These are phyloP conservation scores for Serinus canaria DNA, from an alignment of 2,113 vertebrate species.

Conservation along the genomic window DNA sequence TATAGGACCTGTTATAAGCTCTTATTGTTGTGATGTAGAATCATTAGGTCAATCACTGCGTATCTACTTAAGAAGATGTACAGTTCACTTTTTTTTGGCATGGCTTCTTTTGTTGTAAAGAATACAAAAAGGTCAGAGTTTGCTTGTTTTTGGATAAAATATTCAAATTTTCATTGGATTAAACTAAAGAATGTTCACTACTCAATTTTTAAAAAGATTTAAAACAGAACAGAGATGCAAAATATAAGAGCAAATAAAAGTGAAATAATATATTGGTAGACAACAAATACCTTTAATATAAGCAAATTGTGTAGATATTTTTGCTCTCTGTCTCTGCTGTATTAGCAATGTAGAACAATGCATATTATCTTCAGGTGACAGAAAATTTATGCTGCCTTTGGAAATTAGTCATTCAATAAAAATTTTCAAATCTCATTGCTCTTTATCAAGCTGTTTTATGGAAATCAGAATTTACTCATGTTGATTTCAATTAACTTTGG, in stretches of 20 bases:
- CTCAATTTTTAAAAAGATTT: accelerated
- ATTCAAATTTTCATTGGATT: not conserved
- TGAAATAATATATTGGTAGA: not conserved
- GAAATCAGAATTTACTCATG: not conserved
- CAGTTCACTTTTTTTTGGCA: not conserved
- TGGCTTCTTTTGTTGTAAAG: not conserved
- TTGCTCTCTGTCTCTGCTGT: not conserved
- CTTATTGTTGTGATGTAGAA: not conserved
- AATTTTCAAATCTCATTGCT: not conserved
- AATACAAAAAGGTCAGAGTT: not conserved
- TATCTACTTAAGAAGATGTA: not conserved
- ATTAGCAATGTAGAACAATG: not conserved
- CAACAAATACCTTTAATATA: not conserved
- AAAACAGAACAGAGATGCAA: not conserved
- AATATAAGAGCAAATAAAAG: not conserved
- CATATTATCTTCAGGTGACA: not conserved
- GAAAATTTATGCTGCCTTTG: not conserved
- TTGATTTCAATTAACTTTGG: not conserved
- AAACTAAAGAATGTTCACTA: not conserved
- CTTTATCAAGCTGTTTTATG: not conserved
- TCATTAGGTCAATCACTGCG: not conserved
- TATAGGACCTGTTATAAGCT: not conserved
- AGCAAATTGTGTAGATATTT: not conserved
- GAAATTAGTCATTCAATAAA: not conserved
- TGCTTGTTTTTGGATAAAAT: not conserved